These are phyloP conservation scores for Temnopleurus reevesii DNA, from an alignment of 53 echinoderm and acorn worm species.

Conservation along the genomic window DNA sequence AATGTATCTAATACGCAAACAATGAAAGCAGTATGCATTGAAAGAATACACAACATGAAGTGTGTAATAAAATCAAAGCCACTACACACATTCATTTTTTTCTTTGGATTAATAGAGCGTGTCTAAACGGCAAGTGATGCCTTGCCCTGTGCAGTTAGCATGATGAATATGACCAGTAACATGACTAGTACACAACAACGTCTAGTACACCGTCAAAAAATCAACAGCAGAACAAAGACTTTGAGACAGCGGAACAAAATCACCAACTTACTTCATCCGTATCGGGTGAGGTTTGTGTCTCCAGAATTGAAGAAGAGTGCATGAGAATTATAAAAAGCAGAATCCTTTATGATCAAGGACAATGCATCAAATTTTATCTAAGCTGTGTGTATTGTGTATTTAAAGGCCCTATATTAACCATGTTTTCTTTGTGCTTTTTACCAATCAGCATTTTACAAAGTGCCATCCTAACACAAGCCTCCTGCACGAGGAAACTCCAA, in stretches of 20 bases:
- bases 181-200: neutral
- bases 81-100: neutral
- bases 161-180: neutral
- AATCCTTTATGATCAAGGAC: slow-evolving; percentile 28
- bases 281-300: slow-evolving; percentile 40
- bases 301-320: slow-evolving; percentile 49
- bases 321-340: slow-evolving; percentile 35
- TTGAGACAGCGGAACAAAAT: neutral
- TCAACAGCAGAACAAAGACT: neutral
- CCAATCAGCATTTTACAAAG: too few relatives aligned
- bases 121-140: neutral
- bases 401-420: too few relatives aligned
- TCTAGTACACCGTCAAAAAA: neutral
- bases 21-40: slow-evolving; percentile 8
- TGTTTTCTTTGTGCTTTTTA: too few relatives aligned
- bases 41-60: neutral
- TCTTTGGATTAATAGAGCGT: neutral
- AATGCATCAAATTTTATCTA: neutral
- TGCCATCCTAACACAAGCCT: too few relatives aligned
- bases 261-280: slow-evolving; percentile 22
- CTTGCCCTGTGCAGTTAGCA: neutral
- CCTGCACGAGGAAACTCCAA: too few relatives aligned
- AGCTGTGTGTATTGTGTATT: neutral
- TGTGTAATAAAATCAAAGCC: neutral
- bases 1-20: neutral